These are phyloP conservation scores for Orthosia incerta DNA, from an alignment of 2,888 invertebrate genomes.

Conservation along the genomic window DNA sequence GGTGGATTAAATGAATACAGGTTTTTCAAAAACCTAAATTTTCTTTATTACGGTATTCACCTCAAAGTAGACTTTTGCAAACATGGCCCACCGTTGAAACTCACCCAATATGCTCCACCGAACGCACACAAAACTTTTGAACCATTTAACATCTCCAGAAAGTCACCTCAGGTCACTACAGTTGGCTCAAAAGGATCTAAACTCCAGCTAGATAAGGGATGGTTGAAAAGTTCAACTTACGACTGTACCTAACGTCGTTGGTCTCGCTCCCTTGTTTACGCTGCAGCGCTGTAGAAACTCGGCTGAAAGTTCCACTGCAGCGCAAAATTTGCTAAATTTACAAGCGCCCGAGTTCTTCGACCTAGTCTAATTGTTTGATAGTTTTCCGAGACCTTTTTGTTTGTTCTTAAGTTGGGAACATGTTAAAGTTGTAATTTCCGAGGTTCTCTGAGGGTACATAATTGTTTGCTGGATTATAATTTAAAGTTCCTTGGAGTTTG, in stretches of 20 bases:
- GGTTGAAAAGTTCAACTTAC: slow-evolving; percentile 25
- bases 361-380: slow-evolving; percentile 61
- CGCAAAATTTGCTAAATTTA: slow-evolving; percentile 59
- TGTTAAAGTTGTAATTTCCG: slow-evolving; percentile 47
- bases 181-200: slow-evolving; percentile 35
- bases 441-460: slow-evolving; percentile 1
- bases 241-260: slow-evolving; percentile 41
- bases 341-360: slow-evolving; percentile 53
- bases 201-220: slow-evolving; percentile 36
- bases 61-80: neutral
- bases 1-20: neutral
- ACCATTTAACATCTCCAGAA: slow-evolving; percentile 12
- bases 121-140: slow-evolving; percentile 18
- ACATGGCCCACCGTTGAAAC: neutral
- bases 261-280: slow-evolving; percentile 54
- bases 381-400: slow-evolving; percentile 59
- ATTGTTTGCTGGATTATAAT: slow-evolving; percentile 44
- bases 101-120: neutral
- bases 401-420: slow-evolving; percentile 27
- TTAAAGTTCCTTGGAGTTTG: slow-evolving; percentile 30
- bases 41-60: too few relatives aligned
- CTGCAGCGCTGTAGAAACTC: slow-evolving; percentile 49
- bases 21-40: neutral
- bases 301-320: slow-evolving; percentile 55
- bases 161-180: slow-evolving; percentile 31